Conservation (phyloP, 2,113 vertebrate species). For the Pluvianellus socialis region DNA sequence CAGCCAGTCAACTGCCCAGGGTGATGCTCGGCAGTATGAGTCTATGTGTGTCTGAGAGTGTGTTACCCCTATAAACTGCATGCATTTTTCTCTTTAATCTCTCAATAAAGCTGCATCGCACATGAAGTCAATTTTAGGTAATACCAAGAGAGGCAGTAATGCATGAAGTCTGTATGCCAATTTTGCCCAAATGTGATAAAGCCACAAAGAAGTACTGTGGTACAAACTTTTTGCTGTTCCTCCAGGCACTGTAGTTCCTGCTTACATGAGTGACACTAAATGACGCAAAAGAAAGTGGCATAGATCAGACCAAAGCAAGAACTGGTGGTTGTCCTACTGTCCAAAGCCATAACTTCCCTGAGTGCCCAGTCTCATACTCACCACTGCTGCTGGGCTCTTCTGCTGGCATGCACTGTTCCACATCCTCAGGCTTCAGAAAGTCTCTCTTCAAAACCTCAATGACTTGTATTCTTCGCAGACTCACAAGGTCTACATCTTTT, state of each 20-base stretch:
- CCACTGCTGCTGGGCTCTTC: slow-evolving; percentile 51
- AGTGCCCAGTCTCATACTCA: not conserved
- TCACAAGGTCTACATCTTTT: slow-evolving; percentile 78
- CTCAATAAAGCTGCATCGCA: not conserved
- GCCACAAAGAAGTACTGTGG: not conserved
- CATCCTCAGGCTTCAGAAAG: slow-evolving; percentile 9
- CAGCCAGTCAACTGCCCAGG: not conserved
- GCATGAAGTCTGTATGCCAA: not conserved
- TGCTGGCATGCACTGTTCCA: slow-evolving; percentile 54
- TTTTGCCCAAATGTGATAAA: not conserved
- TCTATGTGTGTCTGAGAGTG: not conserved
- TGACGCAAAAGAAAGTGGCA: not conserved
- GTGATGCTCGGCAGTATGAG: not conserved
- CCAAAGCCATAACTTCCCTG: not conserved
- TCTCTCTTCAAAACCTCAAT: slow-evolving; percentile 74
- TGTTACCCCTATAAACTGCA: not conserved
- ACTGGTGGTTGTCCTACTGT: not conserved
- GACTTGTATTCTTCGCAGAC: slow-evolving; percentile 82
- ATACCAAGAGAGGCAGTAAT: not conserved
- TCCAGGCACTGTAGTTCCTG: not conserved
- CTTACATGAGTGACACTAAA: not conserved
- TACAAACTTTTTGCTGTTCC: not conserved
- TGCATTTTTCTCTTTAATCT: not conserved
- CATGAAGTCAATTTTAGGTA: not conserved
- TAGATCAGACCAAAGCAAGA: not conserved